Conservation (phyloP, 2,888 invertebrate species). For the Tetropium fuscum region DNA sequence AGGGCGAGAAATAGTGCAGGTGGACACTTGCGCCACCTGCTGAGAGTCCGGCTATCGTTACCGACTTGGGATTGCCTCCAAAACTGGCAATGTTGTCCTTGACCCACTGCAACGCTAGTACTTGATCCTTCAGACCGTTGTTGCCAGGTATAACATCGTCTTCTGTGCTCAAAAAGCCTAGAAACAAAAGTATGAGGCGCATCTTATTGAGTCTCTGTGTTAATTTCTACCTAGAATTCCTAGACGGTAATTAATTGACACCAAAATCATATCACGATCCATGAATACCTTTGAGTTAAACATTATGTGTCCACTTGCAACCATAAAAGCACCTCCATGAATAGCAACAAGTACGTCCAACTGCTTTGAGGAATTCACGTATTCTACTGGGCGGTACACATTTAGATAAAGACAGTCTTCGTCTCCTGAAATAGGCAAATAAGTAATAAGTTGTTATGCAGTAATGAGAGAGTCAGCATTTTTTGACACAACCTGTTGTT, state of each 20-base stretch:
- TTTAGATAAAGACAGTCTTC: slow-evolving; percentile 79
- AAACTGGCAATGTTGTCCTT: slow-evolving; percentile 58
- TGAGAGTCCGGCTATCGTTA: slow-evolving; percentile 60
- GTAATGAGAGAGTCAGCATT: neutral
- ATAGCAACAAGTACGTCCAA: slow-evolving; percentile 75
- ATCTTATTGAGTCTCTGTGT: no score
- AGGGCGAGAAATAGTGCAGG: slow-evolving; percentile 58
- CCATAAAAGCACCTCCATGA: slow-evolving; percentile 81
- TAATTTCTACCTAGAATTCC: slow-evolving; percentile 73
- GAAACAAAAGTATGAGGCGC: no score
- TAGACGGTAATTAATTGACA: slow-evolving; percentile 79
- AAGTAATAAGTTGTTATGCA: neutral
- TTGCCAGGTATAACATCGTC: slow-evolving; percentile 60
- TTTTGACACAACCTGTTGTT: neutral
- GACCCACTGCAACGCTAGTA: slow-evolving; percentile 58
- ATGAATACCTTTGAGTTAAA: slow-evolving; percentile 73
- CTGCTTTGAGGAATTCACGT: slow-evolving; percentile 60
- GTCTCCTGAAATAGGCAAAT: slow-evolving; percentile 65
- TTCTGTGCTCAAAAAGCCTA: slow-evolving; percentile 61
- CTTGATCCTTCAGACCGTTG: slow-evolving; percentile 62
- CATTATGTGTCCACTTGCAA: slow-evolving; percentile 67
- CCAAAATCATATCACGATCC: slow-evolving; percentile 74
- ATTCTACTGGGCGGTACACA: slow-evolving; percentile 71
- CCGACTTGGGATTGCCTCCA: slow-evolving; percentile 59
- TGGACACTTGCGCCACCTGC: slow-evolving; percentile 61